A percentile compares a stretch with the other conserved stretches of the same genome.
These are phyloP conservation scores for Gallirallus australis DNA, from an alignment of 2,797 vertebrate genomes.

Conservation along the genomic window DNA sequence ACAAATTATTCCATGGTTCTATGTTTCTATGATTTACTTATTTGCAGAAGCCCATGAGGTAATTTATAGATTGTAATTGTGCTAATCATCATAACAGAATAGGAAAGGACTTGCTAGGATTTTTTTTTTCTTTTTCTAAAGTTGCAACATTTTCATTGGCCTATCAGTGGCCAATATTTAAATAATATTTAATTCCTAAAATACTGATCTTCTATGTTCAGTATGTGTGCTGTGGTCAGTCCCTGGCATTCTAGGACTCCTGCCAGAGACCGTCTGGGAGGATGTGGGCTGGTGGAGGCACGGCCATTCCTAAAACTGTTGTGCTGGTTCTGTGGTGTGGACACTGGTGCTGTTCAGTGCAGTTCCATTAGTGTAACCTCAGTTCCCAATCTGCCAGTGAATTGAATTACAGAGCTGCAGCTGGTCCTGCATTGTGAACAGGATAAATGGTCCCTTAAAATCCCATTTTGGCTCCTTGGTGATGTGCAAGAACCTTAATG, in stretches of 20 bases:
- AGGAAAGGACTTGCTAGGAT: not conserved
- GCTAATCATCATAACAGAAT: not conserved
- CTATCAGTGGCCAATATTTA: not conserved
- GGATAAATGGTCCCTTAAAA: not conserved
- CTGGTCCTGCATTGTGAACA: not conserved
- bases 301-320: accelerated
- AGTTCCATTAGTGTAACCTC: not conserved
- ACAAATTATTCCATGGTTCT: not conserved
- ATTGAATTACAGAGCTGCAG: not conserved
- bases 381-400: not conserved
- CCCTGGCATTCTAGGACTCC: not conserved
- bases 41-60: not conserved
- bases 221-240: not conserved
- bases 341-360: not conserved
- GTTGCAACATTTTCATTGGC: not conserved
- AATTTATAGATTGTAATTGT: not conserved
- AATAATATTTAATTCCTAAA: not conserved
- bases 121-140: not conserved
- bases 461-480: not conserved
- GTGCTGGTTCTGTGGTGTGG: not conserved
- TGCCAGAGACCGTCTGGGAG: not conserved
- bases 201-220: not conserved
- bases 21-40: not conserved
- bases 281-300: accelerated
- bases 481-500: accelerated